Evolutionary conservation across 1,140 invertebrate genomes (phyloP), one percentile per base, ranked within the genome.

Genomic region (Colletes latitarsis): DNA sequence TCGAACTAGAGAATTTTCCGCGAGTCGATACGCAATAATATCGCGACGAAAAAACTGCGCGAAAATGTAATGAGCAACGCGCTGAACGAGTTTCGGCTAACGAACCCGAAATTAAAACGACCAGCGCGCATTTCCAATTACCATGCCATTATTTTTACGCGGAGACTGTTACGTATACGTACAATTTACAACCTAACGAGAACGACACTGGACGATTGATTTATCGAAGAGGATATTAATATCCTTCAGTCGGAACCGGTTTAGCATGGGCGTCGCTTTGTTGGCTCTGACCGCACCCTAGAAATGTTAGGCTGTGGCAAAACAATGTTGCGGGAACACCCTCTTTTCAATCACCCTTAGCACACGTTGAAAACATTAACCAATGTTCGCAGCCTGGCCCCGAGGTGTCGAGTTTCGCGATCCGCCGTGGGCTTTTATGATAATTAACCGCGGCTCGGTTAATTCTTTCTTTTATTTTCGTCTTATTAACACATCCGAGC

Each of bases 241-340:
- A 57, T 68, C 78, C 57, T 70, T 73, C 78, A 30, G 57, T n/a
- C 39, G 60, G 55, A 76, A 86, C 66, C 70, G 70, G 43, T 64
- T 69, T 39, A 73, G 57, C 63, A 62, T 72, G 81, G 81, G 82
- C 83, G 86, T 85, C 77, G 77, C 73, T 88, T 86, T 88, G 87
- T 88, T 86, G 73, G 77, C 87, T 64, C 53, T 78, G 81, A 86
- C 87, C 87, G 81, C 87, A 76, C 87, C 87, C 81, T 76, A n/a
- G 55, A 58, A 76, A 83, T 53, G 58, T 70, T 83, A 64, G 69
- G 77, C 71, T 55, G 30, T 60, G 74, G 68, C 63, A 57, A 72
- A 86, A 86, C 76, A 83, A 75, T 43, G 53, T 57, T 62, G 15
- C 39, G 69, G 83, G 74, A 78, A 63, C 82, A 60, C 85, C 85